Percentiles rank a stretch among this genome's conserved stretches.
Evolutionary conservation across 2,113 vertebrate genomes (phyloP).

Genomic region (Oreochromis aureus): DNA sequence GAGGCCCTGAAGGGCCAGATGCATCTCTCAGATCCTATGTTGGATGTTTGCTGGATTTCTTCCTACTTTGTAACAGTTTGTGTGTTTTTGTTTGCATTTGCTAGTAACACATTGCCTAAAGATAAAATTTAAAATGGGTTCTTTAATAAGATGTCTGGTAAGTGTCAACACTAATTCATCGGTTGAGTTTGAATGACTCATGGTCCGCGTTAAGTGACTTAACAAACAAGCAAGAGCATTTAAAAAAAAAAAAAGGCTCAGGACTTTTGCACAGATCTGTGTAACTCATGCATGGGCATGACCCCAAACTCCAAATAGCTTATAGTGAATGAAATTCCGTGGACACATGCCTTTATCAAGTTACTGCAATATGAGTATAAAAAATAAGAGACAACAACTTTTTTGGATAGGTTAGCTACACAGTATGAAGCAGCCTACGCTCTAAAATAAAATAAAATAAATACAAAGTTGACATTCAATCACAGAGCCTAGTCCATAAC

Average conservation of each 20-base stretch:
- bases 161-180: not conserved
- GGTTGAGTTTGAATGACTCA: not conserved
- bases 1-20: not conserved
- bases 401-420: not conserved
- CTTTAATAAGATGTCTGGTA: not conserved
- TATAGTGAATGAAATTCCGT: not conserved
- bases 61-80: not conserved
- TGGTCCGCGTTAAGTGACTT: not conserved
- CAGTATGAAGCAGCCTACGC: not conserved
- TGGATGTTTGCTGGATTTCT: not conserved
- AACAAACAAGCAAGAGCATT: not conserved
- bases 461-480: not conserved
- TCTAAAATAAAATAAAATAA: not conserved
- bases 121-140: not conserved
- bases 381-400: not conserved
- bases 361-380: not conserved
- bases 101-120: not conserved
- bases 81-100: not conserved
- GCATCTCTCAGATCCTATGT: not conserved
- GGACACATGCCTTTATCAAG: not conserved
- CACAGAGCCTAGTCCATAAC: not conserved
- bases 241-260: not conserved
- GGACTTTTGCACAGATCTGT: not conserved
- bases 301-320: not conserved
- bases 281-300: not conserved